These are phyloP conservation scores for Reticulitermes speratus DNA, from an alignment of 1,140 invertebrate species.

Conservation along the genomic window DNA sequence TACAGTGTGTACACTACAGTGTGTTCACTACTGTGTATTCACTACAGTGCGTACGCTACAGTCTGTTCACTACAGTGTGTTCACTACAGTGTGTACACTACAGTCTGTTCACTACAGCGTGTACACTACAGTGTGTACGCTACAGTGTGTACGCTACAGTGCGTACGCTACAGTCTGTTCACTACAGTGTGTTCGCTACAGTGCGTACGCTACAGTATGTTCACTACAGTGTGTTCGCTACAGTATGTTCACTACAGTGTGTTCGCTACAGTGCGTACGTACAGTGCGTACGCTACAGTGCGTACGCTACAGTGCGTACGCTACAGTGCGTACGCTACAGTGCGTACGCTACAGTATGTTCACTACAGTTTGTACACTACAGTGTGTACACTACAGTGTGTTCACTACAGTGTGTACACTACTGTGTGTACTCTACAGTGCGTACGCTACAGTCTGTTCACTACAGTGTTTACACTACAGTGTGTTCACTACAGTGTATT, in stretches of 20 bases:
- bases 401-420: not conserved
- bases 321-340: not conserved
- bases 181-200: not conserved
- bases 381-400: not conserved
- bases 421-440: not conserved
- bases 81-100: not conserved
- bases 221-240: no score
- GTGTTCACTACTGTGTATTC: no score
- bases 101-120: no score
- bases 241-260: not conserved
- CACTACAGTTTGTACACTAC: no score
- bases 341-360: not conserved
- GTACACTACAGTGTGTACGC: not conserved
- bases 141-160: not conserved
- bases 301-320: not conserved
- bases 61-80: not conserved
- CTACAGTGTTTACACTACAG: not conserved
- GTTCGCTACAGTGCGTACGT: no score
- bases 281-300: no score
- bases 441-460: not conserved
- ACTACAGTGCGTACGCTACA: no score
- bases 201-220: not conserved
- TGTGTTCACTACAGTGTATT: no score
- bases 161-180: not conserved
- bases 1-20: not conserved